These are phyloP conservation scores for Leucopternis melanops DNA, from an alignment of 2,113 vertebrate genomes.

Conservation along the genomic window DNA sequence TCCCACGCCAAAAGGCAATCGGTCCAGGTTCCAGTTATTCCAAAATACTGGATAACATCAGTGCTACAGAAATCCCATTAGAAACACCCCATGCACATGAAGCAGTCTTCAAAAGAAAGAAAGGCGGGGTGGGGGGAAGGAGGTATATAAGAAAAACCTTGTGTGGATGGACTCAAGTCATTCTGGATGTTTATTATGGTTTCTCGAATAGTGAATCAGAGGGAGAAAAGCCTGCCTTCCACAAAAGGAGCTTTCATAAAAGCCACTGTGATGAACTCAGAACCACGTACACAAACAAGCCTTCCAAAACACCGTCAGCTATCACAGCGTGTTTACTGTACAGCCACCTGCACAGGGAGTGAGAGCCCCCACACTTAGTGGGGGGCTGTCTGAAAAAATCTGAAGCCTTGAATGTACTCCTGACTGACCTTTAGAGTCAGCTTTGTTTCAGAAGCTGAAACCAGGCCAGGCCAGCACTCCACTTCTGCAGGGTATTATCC, in stretches of 20 bases:
- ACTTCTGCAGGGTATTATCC: background rate
- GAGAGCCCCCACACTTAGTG: background rate
- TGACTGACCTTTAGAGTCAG: background rate
- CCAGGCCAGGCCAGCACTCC: background rate
- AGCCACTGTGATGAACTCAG: background rate
- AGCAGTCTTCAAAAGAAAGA: background rate
- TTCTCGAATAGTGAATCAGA: background rate
- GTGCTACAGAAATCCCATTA: background rate
- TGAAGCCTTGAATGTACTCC: background rate
- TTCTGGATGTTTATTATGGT: background rate
- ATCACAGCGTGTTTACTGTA: background rate
- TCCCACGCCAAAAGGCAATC: background rate
- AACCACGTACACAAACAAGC: background rate
- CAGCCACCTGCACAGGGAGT: background rate
- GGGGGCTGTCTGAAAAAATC: background rate
- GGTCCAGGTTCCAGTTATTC: background rate
- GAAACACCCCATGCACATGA: background rate
- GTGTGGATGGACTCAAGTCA: background rate
- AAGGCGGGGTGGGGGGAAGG: fast-evolving
- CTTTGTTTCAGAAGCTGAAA: background rate
- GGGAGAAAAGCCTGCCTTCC: background rate
- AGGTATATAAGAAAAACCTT: background rate
- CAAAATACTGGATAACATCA: background rate
- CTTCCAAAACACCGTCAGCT: background rate
- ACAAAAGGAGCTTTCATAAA: background rate